Evolutionary conservation across 2,113 vertebrate species (phyloP).

Genomic region (Petaurus breviceps): DNA sequence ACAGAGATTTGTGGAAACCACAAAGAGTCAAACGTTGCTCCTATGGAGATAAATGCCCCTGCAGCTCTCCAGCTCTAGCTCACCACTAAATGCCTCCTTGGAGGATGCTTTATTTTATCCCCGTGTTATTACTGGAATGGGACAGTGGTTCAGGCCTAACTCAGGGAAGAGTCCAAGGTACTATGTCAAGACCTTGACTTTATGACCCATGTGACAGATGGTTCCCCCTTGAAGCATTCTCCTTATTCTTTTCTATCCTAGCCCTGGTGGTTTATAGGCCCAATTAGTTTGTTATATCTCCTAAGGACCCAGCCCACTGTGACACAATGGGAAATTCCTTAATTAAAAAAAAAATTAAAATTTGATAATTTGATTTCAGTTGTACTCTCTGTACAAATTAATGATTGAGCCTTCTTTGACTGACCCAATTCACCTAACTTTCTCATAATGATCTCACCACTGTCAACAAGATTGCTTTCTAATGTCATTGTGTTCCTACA

Average conservation of each 20-base stretch:
- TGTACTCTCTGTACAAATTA: slow-evolving; percentile 8
- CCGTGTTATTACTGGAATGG: slow-evolving; percentile 75
- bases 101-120: slow-evolving; percentile 83
- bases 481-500: slow-evolving; percentile 1
- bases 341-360: background rate
- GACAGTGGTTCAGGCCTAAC: slow-evolving; percentile 77
- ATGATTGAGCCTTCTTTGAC: background rate
- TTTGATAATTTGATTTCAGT: slow-evolving; percentile 9
- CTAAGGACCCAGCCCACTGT: background rate
- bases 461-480: slow-evolving; percentile 5
- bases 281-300: background rate
- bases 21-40: slow-evolving; percentile 85
- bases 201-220: slow-evolving; percentile 58
- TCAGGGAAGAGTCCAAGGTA: slow-evolving; percentile 38
- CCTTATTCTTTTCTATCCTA: background rate
- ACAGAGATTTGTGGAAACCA: slow-evolving; percentile 88
- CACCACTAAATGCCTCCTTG: slow-evolving; percentile 84
- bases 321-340: background rate
- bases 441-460: background rate
- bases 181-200: slow-evolving; percentile 62
- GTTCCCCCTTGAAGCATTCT: slow-evolving; percentile 10
- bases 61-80: slow-evolving; percentile 80
- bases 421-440: background rate
- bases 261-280: background rate
- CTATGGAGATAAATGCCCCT: slow-evolving; percentile 88